Conservation (phyloP, 1,140 invertebrate genomes). For the Sycophila sp. region DNA sequence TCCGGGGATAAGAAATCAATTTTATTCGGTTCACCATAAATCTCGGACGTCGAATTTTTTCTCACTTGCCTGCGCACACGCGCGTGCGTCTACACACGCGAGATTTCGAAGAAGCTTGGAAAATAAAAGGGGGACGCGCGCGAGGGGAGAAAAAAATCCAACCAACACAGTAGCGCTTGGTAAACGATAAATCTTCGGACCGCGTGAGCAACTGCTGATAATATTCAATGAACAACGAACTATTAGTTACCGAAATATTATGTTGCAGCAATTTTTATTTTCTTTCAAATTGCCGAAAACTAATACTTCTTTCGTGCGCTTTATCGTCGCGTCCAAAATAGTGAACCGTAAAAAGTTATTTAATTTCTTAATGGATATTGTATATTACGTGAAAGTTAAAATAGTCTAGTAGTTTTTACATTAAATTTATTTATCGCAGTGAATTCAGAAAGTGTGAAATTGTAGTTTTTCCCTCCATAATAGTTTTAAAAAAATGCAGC, state of each 20-base stretch:
- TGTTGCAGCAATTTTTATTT: slow-evolving; percentile 16
- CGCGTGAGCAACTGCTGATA: not conserved
- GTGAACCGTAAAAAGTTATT: too few species aligned
- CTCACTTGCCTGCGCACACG: not conserved
- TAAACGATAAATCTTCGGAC: not conserved
- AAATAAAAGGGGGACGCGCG: not conserved
- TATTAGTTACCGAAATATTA: too few species aligned
- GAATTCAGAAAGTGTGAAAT: too few species aligned
- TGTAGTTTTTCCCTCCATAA: too few species aligned
- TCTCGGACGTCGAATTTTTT: not conserved
- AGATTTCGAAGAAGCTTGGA: not conserved
- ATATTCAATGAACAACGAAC: slow-evolving; percentile 21
- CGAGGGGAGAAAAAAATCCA: not conserved
- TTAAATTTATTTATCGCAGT: too few species aligned
- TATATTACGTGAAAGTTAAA: too few species aligned
- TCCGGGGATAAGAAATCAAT: slow-evolving; percentile 3
- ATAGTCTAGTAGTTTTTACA: too few species aligned
- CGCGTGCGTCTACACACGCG: too few species aligned
- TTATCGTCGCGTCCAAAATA: too few species aligned
- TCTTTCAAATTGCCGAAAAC: not conserved
- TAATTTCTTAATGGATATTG: too few species aligned
- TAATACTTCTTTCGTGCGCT: too few species aligned
- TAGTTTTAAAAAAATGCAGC: too few species aligned
- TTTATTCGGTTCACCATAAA: not conserved
- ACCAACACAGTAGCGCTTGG: not conserved